Base-by-base conservation (phyloP, 2,888 invertebrate genomes). In the Sycophila texana region DNA sequence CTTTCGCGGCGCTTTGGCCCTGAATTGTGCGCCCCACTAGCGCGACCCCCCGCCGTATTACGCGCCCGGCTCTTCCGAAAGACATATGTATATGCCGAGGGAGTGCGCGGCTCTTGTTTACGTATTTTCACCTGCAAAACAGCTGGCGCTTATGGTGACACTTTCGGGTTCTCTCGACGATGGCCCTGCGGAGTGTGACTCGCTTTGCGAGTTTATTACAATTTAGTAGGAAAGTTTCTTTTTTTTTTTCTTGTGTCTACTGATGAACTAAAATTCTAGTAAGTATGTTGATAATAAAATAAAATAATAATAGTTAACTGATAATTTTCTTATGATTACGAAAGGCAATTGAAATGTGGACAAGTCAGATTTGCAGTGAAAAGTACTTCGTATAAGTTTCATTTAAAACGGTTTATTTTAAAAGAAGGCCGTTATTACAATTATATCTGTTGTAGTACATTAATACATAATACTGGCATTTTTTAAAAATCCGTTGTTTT, bases 1-100 rank as follows among this genome's bases (percentile, higher is more conserved):
- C 70, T 81, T 74, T 65, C 71, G 26, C 70, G 61, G 68, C 79
- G 79, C 81, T 83, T 83, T 81, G 66, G 81, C 81, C 78, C 80
- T 79, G 84, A 84, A 84, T 83, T 82, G 84, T 78, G 83, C 82
- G 82, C 22, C 22, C 18, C 57, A 53, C 22, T 22, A 47, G 26
- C 63, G 49, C 55, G 39, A 16, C 51, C 20, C 14, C 22, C 53
- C 79, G 82, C 82, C 81, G 74, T 77, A 83, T 84, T 81, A 83
- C 60, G 72, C 12, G 22, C n/a, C 30, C 20, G 39, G 30, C 5
- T 57, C 22, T 49, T 30, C 26, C 47, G 49, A 22, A 73, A 73
- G 67, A 77, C 61, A 73, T 77, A 77, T 66, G 77, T 26, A 39
- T 18, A 20, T 67, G 67, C 53, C 60, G 65, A n/a, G 26, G 53